Percentiles rank a stretch among this genome's conserved stretches.
These are phyloP conservation scores for Halictus quadricinctus DNA, from an alignment of 2,888 invertebrate genomes.

Conservation along the genomic window DNA sequence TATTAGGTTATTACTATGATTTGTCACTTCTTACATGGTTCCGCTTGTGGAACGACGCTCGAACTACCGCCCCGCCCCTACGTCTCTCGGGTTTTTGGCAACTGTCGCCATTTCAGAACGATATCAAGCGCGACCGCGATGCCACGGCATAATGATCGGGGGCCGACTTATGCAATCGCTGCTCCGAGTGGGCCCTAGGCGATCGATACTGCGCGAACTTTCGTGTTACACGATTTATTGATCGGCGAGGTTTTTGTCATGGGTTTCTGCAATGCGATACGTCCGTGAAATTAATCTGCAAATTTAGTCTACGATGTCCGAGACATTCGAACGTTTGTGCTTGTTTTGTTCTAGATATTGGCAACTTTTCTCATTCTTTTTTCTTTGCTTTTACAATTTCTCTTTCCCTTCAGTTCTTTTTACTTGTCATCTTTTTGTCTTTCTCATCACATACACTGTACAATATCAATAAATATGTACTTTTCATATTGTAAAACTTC, in stretches of 20 bases:
- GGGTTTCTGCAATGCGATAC: neutral
- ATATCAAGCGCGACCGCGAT: constrained; percentile 16
- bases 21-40: constrained; percentile 52
- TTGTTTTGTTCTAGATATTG: neutral
- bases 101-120: constrained; percentile 14
- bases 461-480: too few species aligned
- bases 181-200: neutral
- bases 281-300: neutral
- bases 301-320: neutral
- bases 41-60: neutral
- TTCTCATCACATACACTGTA: too few species aligned
- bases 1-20: constrained; percentile 61
- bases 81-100: constrained; percentile 33
- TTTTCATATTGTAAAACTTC: too few species aligned
- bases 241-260: neutral
- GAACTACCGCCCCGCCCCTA: neutral
- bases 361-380: neutral
- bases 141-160: neutral
- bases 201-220: neutral
- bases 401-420: neutral
- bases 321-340: neutral
- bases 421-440: neutral
- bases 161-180: neutral
- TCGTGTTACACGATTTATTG: constrained; percentile 7
- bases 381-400: neutral